Conservation (phyloP, 1,140 invertebrate genomes). For the Globodera rostochiensis region DNA sequence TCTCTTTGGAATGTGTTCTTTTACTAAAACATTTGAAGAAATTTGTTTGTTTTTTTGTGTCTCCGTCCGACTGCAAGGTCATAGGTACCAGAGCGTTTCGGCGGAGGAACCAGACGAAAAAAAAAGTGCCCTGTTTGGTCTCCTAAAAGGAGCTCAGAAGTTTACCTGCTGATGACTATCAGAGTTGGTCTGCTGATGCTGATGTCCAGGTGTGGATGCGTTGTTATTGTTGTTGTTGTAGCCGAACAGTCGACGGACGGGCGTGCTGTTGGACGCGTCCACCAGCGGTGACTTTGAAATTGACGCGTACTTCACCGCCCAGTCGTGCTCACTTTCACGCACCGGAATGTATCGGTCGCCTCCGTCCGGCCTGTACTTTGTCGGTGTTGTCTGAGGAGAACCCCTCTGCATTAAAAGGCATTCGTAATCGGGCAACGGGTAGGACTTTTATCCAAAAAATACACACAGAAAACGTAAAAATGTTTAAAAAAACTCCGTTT, state of each 20-base stretch:
- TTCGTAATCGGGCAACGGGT: not conserved
- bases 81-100: too few species aligned
- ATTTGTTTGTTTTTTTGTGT: too few species aligned
- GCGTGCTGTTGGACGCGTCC: constrained; percentile 38
- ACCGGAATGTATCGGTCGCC: constrained; percentile 54
- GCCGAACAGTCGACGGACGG: constrained; percentile 32
- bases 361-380: constrained; percentile 56
- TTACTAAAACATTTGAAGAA: too few species aligned
- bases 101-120: too few species aligned
- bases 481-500: too few species aligned
- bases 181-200: not conserved
- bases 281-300: constrained; percentile 49
- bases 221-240: constrained; percentile 16
- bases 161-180: not conserved
- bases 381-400: constrained; percentile 57
- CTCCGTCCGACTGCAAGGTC: too few species aligned
- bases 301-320: constrained; percentile 53
- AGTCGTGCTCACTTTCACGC: constrained; percentile 45
- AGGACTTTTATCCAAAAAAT: not conserved
- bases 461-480: not conserved
- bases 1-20: too few species aligned
- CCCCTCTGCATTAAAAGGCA: constrained; percentile 47
- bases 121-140: too few species aligned
- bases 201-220: not conserved
- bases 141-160: too few species aligned